Evolutionary conservation across 2,113 vertebrate species (phyloP), one percentile per base, ranked within the genome.

Genomic region (Origma solitaria): DNA sequence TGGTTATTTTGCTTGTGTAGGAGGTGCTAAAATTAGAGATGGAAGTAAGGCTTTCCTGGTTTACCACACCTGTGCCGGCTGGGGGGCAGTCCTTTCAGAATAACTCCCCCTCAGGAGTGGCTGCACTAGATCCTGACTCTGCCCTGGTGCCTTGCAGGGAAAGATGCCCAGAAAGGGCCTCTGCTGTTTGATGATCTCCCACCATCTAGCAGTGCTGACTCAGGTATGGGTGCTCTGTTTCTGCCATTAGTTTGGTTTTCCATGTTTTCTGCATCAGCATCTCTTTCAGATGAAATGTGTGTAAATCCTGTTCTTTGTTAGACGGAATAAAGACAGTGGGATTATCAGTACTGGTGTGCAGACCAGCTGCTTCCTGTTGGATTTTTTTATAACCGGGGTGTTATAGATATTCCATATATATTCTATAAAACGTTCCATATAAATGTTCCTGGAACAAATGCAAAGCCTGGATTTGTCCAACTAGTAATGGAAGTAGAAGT

Each of bases 131-230:
- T 60, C 69, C 54, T 97, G 28, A 97, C 60, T 70, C 24, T 94
- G 27, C 33, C 54, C 49, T 91, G 62, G 60, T 96, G n/a, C 95
- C 62, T 98, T 97, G 71, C 83, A 98, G 98, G 97, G 65, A 95
- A 96, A 19, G 98, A 97, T 33, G 40, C 84, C 15, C 96, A 86
- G 82, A 94, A 86, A 19, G 95, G 91, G 81, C 21, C 97, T 45
- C 82, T 97, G 65, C 97, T 97, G 53, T 98, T 97, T 19, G 98
- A 98, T 1, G 97, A 95, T 75, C 97, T 98, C 30, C 97, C 98
- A 37, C 97, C 97, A 5, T 96, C 96, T 94, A 62, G 97, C 95
- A 96, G 96, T 84, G 70, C 95, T 82, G 96, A 96, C 93, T 95
- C 98, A 97, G 98, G 98, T 98, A 98, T 77, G 96, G 77, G 5